A percentile compares a stretch with the other conserved stretches of the same genome.
These are phyloP conservation scores for Troglohyphantes excavatus DNA, from an alignment of 2,888 invertebrate genomes.

Conservation along the genomic window DNA sequence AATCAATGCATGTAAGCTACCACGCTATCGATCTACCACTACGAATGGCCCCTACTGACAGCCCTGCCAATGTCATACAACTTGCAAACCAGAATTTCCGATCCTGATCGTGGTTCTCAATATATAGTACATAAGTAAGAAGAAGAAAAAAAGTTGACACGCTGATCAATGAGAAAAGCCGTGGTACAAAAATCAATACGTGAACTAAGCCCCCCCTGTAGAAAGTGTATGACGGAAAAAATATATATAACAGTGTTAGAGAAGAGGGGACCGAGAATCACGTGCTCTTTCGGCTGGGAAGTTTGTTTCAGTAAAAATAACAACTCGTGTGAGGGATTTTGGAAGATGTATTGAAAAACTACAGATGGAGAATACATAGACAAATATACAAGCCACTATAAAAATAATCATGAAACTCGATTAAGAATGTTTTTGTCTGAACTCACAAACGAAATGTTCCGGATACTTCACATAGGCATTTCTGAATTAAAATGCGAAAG, in stretches of 20 bases:
- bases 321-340: conserved; percentile 3
- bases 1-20: conserved; percentile 53
- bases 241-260: conserved; percentile 37
- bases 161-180: conserved; percentile 58
- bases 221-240: conserved; percentile 40
- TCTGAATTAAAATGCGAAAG: too few species aligned
- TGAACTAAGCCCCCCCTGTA: conserved; percentile 28
- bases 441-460: too few species aligned
- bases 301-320: conserved; percentile 23
- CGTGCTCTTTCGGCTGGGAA: conserved; percentile 2
- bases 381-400: not conserved
- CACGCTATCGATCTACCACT: conserved; percentile 46
- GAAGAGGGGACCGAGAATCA: conserved; percentile 17
- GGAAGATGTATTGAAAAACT: conserved; percentile 3
- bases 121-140: conserved; percentile 22
- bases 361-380: not conserved
- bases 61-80: conserved; percentile 42
- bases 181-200: conserved; percentile 59
- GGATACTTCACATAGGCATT: too few species aligned
- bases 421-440: too few species aligned
- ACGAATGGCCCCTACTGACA: conserved; percentile 43
- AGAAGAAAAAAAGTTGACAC: conserved; percentile 28
- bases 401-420: not conserved
- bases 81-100: conserved; percentile 61
- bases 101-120: conserved; percentile 33